phyloP scores from a whole-genome alignment of 2,113 vertebrate genomes.

The Nothobranchius furzeri region DNA sequence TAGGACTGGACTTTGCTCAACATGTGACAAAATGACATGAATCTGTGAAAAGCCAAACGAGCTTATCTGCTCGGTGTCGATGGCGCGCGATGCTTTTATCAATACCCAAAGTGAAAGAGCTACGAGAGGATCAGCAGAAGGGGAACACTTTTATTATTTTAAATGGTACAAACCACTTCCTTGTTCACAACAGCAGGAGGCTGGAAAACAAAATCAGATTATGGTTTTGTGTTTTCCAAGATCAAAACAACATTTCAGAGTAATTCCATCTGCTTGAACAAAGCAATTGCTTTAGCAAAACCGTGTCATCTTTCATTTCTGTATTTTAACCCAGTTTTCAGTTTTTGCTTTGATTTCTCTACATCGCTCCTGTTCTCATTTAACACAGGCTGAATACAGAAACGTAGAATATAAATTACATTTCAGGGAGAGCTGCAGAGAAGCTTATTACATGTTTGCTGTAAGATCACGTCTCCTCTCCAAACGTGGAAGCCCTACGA shows the following conservation, averaged over 20 bases:
- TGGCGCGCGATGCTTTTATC: constrained; percentile 19
- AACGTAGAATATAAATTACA: constrained; percentile 9
- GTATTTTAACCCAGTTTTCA: constrained; percentile 9
- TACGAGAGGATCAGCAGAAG: background rate
- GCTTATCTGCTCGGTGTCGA: constrained; percentile 8
- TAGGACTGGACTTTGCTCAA: background rate
- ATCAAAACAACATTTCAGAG: constrained; percentile 42
- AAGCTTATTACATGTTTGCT: constrained; percentile 10
- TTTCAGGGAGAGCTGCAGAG: constrained; percentile 4
- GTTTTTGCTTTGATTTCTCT: constrained; percentile 9
- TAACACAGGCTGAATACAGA: constrained; percentile 18
- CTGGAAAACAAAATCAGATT: constrained; percentile 43
- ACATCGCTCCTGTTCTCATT: constrained; percentile 1
- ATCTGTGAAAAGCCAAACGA: constrained; percentile 12
- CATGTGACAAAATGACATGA: too few species aligned
- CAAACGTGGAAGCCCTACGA: background rate
- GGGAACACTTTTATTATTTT: background rate
- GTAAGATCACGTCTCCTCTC: background rate
- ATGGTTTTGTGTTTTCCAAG: constrained; percentile 39
- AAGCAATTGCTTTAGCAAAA: constrained; percentile 30
- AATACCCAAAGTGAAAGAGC: constrained; percentile 9
- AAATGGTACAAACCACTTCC: constrained; percentile 8
- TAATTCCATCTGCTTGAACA: constrained; percentile 35
- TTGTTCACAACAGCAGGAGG: constrained; percentile 46
- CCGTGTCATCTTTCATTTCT: constrained; percentile 31